These are phyloP conservation scores for Urophycis tenuis DNA, from an alignment of 2,797 vertebrate genomes.

Conservation along the genomic window DNA sequence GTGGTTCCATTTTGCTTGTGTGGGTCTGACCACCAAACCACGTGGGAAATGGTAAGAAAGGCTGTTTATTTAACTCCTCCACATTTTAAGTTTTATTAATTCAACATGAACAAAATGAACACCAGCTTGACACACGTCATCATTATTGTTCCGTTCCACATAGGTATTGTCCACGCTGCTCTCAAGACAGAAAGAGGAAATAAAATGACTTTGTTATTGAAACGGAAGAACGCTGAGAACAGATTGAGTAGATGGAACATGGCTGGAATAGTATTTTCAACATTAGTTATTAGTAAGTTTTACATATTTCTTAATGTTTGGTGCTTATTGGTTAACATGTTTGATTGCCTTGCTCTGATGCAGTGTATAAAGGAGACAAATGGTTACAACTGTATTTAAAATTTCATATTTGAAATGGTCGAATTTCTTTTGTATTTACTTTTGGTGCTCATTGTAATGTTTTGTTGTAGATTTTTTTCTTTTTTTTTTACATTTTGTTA, in stretches of 20 bases:
- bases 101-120: not conserved
- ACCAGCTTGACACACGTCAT: not conserved
- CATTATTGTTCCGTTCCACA: slow-evolving; percentile 15
- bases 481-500: slow-evolving; percentile 45
- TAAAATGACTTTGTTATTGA: slow-evolving; percentile 46
- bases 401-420: slow-evolving; percentile 32
- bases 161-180: slow-evolving; percentile 75
- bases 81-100: not conserved
- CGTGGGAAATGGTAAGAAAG: slow-evolving; percentile 92
- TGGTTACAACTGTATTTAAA: slow-evolving; percentile 66
- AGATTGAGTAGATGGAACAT: slow-evolving; percentile 37
- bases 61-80: not conserved
- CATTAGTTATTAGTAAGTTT: slow-evolving; percentile 55
- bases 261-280: slow-evolving; percentile 53
- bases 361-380: slow-evolving; percentile 54
- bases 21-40: slow-evolving; percentile 94
- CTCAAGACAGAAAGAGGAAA: slow-evolving; percentile 73
- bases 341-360: slow-evolving; percentile 58
- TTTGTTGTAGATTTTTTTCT: slow-evolving; percentile 8
- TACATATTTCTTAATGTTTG: slow-evolving; percentile 64
- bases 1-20: slow-evolving; percentile 99
- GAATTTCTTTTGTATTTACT: slow-evolving; percentile 29
- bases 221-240: slow-evolving; percentile 34
- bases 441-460: slow-evolving; percentile 57
- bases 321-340: slow-evolving; percentile 63